A percentile compares a stretch with the other conserved stretches of the same genome.
Conservation (phyloP, 2,113 vertebrate genomes). For the Psittacara wagleri region DNA sequence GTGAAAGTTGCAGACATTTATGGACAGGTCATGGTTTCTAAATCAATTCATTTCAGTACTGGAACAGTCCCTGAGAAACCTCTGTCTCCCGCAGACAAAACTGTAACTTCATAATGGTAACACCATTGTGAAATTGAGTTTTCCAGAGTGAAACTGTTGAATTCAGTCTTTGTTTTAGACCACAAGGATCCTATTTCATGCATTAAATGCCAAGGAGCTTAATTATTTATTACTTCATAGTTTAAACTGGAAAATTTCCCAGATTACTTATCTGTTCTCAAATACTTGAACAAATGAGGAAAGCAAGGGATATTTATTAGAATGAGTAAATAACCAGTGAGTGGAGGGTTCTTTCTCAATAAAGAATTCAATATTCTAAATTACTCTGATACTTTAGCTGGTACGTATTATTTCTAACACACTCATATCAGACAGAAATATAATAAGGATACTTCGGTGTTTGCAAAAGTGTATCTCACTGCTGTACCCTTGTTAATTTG, state of each 20-base stretch:
- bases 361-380: not conserved
- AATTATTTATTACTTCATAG: conserved; percentile 19
- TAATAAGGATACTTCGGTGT: not conserved
- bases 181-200: conserved; percentile 15
- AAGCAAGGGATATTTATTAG: not conserved
- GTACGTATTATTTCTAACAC: not conserved
- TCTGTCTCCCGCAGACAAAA: not conserved
- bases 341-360: not conserved
- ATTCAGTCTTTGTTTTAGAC: conserved; percentile 31
- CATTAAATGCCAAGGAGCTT: not conserved
- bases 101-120: not conserved
- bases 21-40: not conserved
- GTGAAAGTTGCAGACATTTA: not conserved
- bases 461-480: not conserved
- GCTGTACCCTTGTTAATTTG: not conserved
- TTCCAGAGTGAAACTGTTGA: not conserved
- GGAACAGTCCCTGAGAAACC: conserved; percentile 14
- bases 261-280: conserved; percentile 2
- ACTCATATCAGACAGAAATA: not conserved
- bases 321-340: conserved; percentile 20
- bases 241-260: conserved; percentile 24
- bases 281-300: not conserved
- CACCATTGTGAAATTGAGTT: not conserved
- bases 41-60: conserved; percentile 26
- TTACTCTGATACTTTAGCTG: not conserved